A percentile compares a stretch with the other conserved stretches of the same genome.
phyloP scores from a whole-genome alignment of 53 echinoderm and acorn worm genomes.

The Arbacia lixula region DNA sequence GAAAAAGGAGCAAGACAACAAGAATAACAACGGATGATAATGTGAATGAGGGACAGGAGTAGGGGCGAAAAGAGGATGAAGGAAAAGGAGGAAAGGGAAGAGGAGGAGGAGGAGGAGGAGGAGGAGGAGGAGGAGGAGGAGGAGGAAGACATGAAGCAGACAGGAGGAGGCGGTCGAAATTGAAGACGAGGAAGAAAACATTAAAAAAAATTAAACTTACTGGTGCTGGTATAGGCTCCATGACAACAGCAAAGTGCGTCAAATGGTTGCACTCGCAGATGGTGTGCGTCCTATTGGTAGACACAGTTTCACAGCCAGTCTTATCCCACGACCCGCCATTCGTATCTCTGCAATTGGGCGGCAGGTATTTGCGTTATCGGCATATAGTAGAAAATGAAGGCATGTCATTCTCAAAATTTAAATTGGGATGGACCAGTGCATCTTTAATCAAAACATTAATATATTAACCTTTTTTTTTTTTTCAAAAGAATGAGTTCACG shows the following conservation, averaged over 20 bases:
- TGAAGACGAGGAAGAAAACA: too few relatives aligned
- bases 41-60: too few relatives aligned
- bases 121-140: too few relatives aligned
- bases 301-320: conserved; percentile 69
- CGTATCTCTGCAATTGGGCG: too few relatives aligned
- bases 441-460: background rate
- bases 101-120: background rate
- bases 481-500: background rate
- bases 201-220: too few relatives aligned
- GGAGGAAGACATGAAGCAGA: too few relatives aligned
- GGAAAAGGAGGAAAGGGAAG: background rate
- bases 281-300: conserved; percentile 67
- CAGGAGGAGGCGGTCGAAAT: too few relatives aligned
- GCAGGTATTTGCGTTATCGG: too few relatives aligned
- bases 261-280: conserved; percentile 84
- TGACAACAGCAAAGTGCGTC: conserved; percentile 87
- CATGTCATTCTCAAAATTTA: too few relatives aligned
- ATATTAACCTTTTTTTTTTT: background rate
- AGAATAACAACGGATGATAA: too few relatives aligned
- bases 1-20: too few relatives aligned
- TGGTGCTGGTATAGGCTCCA: conserved; percentile 69
- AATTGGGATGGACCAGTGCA: background rate
- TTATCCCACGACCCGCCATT: conserved; percentile 86
- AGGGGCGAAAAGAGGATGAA: too few relatives aligned
- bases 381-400: background rate